phyloP scores from a whole-genome alignment of 2,888 invertebrate species.

The Caenorhabditis sp. region DNA sequence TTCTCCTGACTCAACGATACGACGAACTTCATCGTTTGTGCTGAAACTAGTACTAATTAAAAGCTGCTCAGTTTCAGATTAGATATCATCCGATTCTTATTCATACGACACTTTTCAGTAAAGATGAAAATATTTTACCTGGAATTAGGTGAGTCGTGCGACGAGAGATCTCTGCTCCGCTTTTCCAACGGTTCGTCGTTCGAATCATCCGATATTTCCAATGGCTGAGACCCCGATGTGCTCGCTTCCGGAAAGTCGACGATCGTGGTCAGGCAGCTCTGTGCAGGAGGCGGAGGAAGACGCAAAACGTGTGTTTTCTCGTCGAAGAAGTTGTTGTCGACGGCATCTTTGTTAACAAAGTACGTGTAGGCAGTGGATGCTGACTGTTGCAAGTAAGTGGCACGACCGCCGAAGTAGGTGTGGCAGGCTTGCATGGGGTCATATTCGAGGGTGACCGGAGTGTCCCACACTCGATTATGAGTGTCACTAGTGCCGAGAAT shows the following conservation, averaged over 20 bases:
- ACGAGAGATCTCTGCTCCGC: constrained; percentile 68
- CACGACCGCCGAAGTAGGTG: constrained; percentile 37
- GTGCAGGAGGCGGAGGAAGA: constrained; percentile 26
- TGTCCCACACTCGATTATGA: constrained; percentile 16
- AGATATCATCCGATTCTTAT: too few relatives aligned
- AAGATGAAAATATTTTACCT: constrained; percentile 18
- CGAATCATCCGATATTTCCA: constrained; percentile 45
- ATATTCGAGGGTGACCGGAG: not conserved
- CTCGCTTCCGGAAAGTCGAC: not conserved
- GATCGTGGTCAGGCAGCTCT: not conserved
- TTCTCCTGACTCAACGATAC: constrained; percentile 43
- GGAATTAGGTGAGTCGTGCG: constrained; percentile 70
- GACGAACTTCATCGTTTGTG: constrained; percentile 61
- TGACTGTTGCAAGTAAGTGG: constrained; percentile 9
- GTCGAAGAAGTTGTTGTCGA: constrained; percentile 36
- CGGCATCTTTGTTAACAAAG: constrained; percentile 15
- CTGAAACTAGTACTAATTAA: constrained; percentile 19
- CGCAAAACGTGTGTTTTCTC: constrained; percentile 12
- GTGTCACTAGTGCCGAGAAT: constrained; percentile 14
- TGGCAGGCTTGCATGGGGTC: constrained; percentile 32
- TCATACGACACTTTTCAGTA: not conserved
- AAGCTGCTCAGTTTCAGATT: not conserved
- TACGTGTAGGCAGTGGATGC: constrained; percentile 7
- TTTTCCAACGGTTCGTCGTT: constrained; percentile 70
- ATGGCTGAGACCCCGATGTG: constrained; percentile 6